phyloP scores from a whole-genome alignment of 2,888 invertebrate genomes.

The Smittia aterrima region DNA sequence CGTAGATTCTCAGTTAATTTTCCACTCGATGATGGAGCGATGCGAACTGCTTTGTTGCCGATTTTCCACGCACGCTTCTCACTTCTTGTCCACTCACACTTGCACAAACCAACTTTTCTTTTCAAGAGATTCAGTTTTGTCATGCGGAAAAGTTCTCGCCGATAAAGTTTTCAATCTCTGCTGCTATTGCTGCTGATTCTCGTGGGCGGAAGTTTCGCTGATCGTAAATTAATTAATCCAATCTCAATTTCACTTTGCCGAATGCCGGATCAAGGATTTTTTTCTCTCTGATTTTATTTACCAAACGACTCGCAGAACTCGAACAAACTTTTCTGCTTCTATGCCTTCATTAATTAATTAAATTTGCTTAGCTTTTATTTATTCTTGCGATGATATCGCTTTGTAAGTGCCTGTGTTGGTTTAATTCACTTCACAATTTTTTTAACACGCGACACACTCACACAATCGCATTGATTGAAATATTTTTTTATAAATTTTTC shows the following conservation, averaged over 20 bases:
- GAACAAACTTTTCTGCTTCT: conserved; percentile 18
- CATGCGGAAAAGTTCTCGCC: background rate
- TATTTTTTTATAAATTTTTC: conserved; percentile 30
- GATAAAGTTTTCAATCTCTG: background rate
- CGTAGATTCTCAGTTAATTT: background rate
- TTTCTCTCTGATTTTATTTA: background rate
- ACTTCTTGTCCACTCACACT: background rate
- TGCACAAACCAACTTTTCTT: background rate
- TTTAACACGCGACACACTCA: conserved; percentile 14
- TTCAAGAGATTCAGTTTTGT: background rate
- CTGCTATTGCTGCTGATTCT: background rate
- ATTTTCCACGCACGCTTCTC: conserved; percentile 8
- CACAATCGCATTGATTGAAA: conserved; percentile 23
- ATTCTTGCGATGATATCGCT: conserved; percentile 32
- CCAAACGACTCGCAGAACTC: conserved; percentile 12
- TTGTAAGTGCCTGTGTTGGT: conserved; percentile 12
- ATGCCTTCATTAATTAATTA: conserved; percentile 40
- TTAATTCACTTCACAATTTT: conserved; percentile 23
- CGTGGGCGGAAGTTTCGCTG: no score
- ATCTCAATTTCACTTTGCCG: background rate
- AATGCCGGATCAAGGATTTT: background rate
- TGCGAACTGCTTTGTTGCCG: background rate
- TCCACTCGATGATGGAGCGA: background rate
- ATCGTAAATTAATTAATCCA: conserved; percentile 1
- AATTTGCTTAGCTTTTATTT: conserved; percentile 40